Base-by-base conservation (phyloP, 2,888 invertebrate genomes). In the Coleophora flavipennella region DNA sequence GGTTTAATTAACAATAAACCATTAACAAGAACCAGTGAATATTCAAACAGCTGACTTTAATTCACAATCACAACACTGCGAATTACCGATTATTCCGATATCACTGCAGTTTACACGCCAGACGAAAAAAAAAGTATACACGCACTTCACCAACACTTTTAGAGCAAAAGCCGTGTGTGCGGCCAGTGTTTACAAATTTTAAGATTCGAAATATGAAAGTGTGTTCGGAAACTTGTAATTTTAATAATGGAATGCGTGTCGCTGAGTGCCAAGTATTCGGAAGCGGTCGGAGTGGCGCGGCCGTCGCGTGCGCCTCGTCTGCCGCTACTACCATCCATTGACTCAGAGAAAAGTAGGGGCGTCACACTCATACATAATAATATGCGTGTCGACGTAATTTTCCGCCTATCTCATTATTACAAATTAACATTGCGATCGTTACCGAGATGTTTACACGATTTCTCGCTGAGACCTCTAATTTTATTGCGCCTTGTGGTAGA, bases 301-400 rank as follows among this genome's bases (percentile, higher is more conserved):
- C 52, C 32, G 48, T 35, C 38, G 44, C 50, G 51, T 47, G 49
- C 51, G 55, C 59, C 53, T 45, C 55, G 53, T 49, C 55, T 50
- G 57, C 51, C 50, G 42, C 44, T 42, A 20, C 20, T 20, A 36
- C 42, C 39, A 46, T 44, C 51, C 64, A 63, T 59, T 72, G 68
- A 70, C 45, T 67, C 74, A 68, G 68, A 67, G 73, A 71, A 74
- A 69, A 73, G 68, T 73, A 80, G 81, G 81, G 81, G 70, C 70
- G 73, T 67, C 75, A 69, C 68, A 58, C 48, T 49, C 56, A 28
- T 53, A 61, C 53, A 58, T 47, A 59, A 20, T 20, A 20, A 20
- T 20, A 20, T 20, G 20, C 20, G 20, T 20, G 55, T 54, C 55
- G 49, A 53, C 54, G 60, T 66, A 62, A 77, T 80, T 79, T 75